Base-by-base conservation (phyloP, 2,888 invertebrate genomes). In the Drosophila formosana region DNA sequence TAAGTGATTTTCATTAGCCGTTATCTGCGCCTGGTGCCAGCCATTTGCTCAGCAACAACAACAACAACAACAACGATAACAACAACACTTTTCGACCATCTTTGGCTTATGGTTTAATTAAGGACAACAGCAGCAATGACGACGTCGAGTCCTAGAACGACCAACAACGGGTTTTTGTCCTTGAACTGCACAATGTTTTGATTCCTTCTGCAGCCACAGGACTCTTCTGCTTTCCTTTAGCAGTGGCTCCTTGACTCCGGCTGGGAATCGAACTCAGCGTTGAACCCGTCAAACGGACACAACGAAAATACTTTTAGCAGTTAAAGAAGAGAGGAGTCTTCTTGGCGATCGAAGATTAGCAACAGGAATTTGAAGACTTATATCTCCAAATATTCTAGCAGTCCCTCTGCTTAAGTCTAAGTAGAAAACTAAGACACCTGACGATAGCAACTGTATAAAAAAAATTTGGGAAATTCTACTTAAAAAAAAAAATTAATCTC, bases 1-100 rank as follows among this genome's bases (percentile, higher is more conserved):
- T 74, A 84, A 84, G 83, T 88, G 88, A 86, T 88, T 86, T 83
- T 81, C 78, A 78, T 78, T 78, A 81, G 82, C 78, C 64, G 78
- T 78, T 81, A 78, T 78, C 76, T 79, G 63, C 62, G 88, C 82
- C 78, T 52, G 43, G 57, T 55, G 75, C 67, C 60, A 57, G 66
- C 53, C 58, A 58, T 69, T 64, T 57, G 41, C 43, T 50, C 63
- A 50, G 46, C 56, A 56, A 49, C 47, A 61, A 28, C 61, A 61
- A 34, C 28, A 45, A 34, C 41, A 45, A 45, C 43, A 43, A 4
- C 28, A 41, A 32, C 55, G 45, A 26, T 25, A 49, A 49, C 32
- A 49, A 39, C 51, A 57, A 34, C 53, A 72, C 55, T 46, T 51
- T 49, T 51, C 47, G 39, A 37, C 64, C 52, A 49, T 69, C 50